phyloP scores from a whole-genome alignment of 2,888 invertebrate species.

The Lydus trimaculatus region DNA sequence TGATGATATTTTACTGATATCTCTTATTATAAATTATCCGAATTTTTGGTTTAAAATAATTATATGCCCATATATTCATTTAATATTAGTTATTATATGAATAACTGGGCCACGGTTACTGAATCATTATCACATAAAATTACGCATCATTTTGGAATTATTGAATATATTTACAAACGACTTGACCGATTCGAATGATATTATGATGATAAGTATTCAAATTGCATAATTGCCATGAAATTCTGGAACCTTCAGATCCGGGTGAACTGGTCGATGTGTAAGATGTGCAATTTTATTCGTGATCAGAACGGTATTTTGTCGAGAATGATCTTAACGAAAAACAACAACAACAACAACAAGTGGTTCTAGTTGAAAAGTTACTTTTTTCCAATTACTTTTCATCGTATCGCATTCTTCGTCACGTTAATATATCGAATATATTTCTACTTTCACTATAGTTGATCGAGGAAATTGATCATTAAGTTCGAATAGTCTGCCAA shows the following conservation, averaged over 20 bases:
- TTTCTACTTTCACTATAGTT: conserved; percentile 3
- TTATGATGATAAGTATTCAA: neutral
- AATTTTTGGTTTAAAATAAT: neutral
- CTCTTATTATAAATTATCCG: neutral
- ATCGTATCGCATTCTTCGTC: neutral
- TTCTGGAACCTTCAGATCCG: conserved; percentile 17
- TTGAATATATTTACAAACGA: neutral
- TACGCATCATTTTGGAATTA: conserved; percentile 16
- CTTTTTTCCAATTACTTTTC: neutral
- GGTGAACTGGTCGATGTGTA: conserved; percentile 7
- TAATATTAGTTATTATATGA: neutral
- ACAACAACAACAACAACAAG: neutral
- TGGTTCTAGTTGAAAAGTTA: neutral
- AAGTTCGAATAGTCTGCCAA: neutral
- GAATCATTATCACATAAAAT: conserved; percentile 22
- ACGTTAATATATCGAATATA: neutral
- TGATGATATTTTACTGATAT: neutral
- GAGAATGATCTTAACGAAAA: neutral
- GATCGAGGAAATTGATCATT: neutral
- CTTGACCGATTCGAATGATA: neutral
- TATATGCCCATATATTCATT: neutral
- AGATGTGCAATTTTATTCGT: neutral
- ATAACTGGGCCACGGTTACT: conserved; percentile 25
- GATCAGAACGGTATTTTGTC: conserved; percentile 4
- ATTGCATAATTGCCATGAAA: conserved; percentile 13